Conservation (phyloP, 2,113 vertebrate species). For the Microcebus ravelobensis region DNA sequence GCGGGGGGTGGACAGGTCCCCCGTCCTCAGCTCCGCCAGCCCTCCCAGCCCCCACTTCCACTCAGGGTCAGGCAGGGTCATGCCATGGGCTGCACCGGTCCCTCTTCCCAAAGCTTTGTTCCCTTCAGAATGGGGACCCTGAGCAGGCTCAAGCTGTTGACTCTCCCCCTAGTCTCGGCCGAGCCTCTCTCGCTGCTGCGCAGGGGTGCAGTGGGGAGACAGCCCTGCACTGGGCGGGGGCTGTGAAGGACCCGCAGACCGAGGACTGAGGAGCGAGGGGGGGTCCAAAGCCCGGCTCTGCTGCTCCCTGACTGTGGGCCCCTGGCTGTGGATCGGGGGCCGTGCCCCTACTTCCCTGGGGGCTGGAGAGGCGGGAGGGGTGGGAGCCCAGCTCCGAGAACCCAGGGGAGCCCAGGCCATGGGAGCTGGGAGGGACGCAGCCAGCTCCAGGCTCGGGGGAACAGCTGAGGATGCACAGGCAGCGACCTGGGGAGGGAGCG, state of each 20-base stretch:
- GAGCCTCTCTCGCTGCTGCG: too few relatives aligned
- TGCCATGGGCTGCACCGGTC: fast-evolving
- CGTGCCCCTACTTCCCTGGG: not conserved
- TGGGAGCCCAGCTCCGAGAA: not conserved
- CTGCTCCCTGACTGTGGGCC: not conserved
- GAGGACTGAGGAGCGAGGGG: not conserved
- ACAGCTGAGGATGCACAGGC: fast-evolving
- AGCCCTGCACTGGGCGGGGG: not conserved
- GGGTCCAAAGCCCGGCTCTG: not conserved
- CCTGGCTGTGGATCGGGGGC: not conserved
- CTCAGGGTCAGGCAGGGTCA: not conserved
- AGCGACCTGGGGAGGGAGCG: not conserved
- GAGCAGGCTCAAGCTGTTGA: not conserved
- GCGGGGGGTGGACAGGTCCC: not conserved
- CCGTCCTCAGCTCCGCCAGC: not conserved
- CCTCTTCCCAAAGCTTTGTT: not conserved
- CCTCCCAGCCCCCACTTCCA: not conserved
- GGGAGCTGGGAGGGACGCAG: fast-evolving
- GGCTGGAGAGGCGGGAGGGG: not conserved
- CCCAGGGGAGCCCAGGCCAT: not conserved
- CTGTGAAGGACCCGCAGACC: not conserved
- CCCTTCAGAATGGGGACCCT: not conserved
- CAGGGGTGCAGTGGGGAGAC: not conserved
- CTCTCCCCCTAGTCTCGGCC: not conserved
- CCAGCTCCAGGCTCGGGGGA: not conserved